Percentiles rank a stretch among this genome's conserved stretches.
phyloP scores from a whole-genome alignment of 2,888 invertebrate genomes.

The Drosophila mayaguana region DNA sequence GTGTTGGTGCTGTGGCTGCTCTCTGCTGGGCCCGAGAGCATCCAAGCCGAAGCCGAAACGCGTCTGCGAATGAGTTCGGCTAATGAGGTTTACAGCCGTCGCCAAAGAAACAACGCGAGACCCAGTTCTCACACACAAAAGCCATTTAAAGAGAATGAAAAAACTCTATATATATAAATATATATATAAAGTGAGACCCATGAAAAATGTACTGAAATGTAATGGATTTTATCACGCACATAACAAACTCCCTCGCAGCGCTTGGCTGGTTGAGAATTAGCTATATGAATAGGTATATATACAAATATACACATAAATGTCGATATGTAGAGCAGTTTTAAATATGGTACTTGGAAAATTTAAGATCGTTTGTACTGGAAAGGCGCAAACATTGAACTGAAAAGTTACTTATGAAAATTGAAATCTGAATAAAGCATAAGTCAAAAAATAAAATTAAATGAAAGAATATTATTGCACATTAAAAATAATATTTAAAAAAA shows the following conservation, averaged over 20 bases:
- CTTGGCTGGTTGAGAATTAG: slow-evolving; percentile 36
- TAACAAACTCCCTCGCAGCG: slow-evolving; percentile 50
- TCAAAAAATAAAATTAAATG: no score
- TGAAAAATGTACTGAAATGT: slow-evolving; percentile 69
- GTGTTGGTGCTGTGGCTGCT: slow-evolving; percentile 5
- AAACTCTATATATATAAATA: neutral
- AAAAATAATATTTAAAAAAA: no score
- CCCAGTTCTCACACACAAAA: slow-evolving; percentile 79
- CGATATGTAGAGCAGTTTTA: neutral
- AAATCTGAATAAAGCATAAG: no score
- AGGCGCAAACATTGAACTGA: no score
- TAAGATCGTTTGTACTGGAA: no score
- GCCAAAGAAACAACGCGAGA: slow-evolving; percentile 69
- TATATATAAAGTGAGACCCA: slow-evolving; percentile 20
- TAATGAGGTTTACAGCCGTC: slow-evolving; percentile 75
- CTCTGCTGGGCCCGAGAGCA: slow-evolving; percentile 38
- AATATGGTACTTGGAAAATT: no score
- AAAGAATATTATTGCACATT: no score
- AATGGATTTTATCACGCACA: slow-evolving; percentile 81
- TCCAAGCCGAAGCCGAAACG: slow-evolving; percentile 20
- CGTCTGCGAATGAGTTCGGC: slow-evolving; percentile 55
- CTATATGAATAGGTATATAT: slow-evolving; percentile 13
- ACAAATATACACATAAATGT: neutral
- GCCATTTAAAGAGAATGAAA: slow-evolving; percentile 54
- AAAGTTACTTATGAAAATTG: no score